phyloP scores from a whole-genome alignment of 1,140 invertebrate genomes.

The Tribolium castaneum region DNA sequence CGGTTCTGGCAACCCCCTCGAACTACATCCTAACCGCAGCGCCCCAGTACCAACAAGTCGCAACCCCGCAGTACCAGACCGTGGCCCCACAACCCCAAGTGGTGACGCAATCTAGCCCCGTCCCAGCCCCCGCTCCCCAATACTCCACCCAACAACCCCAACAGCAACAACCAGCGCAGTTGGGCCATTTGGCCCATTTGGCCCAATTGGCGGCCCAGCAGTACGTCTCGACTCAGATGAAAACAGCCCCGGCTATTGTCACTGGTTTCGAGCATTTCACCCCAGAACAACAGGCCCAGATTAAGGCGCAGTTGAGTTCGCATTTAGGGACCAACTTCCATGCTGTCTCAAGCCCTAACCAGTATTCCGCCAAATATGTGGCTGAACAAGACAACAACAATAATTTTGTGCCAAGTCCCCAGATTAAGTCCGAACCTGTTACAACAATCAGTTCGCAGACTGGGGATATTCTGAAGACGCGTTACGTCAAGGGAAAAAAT shows the following conservation, averaged over 20 bases:
- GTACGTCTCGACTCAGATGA: conserved; percentile 25
- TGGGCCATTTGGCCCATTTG: conserved; percentile 52
- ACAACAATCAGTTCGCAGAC: conserved; percentile 6
- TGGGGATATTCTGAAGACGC: not conserved
- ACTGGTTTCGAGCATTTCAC: conserved; percentile 62
- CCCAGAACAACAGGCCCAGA: conserved; percentile 61
- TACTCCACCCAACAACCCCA: not conserved
- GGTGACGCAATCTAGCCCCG: conserved; percentile 9
- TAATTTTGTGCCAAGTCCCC: conserved; percentile 51
- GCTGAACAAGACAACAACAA: conserved; percentile 35
- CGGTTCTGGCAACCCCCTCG: not conserved
- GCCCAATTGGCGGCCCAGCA: conserved; percentile 58
- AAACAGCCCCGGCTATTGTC: conserved; percentile 58
- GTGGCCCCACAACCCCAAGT: conserved; percentile 11
- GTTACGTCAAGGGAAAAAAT: not conserved
- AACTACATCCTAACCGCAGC: conserved; percentile 30
- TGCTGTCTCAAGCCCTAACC: conserved; percentile 46
- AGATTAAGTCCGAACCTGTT: conserved; percentile 44
- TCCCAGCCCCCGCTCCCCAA: not conserved
- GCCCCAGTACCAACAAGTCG: conserved; percentile 35
- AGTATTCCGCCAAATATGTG: conserved; percentile 30
- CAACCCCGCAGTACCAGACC: not conserved
- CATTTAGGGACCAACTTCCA: conserved; percentile 53
- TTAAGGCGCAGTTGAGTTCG: conserved; percentile 58
- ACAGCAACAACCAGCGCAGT: conserved; percentile 39